These are phyloP conservation scores for Brevimyrus niger DNA, from an alignment of 2,113 vertebrate species.

Conservation along the genomic window DNA sequence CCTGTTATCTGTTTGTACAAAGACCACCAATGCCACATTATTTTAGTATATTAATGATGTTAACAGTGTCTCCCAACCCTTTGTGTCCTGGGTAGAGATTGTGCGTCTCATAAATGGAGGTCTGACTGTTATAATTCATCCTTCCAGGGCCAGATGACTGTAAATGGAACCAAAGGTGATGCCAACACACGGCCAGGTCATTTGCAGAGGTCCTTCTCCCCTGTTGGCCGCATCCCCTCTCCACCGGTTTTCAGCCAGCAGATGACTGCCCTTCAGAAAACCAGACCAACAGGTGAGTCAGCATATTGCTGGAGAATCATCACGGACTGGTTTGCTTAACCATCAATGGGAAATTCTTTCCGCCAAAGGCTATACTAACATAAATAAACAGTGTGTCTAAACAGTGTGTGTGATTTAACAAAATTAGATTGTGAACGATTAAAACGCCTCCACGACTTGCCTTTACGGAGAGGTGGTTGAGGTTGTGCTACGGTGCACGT, in stretches of 20 bases:
- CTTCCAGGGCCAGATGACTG: conserved; percentile 65
- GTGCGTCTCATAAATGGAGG: neutral
- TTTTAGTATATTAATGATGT: neutral
- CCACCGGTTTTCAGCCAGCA: conserved; percentile 63
- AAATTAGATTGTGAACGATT: neutral
- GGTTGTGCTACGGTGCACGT: neutral
- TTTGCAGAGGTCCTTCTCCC: conserved; percentile 64
- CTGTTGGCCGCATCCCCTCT: conserved; percentile 56
- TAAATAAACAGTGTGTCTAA: neutral
- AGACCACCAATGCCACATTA: neutral
- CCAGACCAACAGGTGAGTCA: conserved; percentile 64
- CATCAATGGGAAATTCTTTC: neutral
- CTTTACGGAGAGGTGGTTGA: neutral
- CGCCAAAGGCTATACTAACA: neutral
- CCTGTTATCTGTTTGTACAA: neutral
- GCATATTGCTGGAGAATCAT: neutral
- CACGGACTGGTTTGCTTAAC: neutral
- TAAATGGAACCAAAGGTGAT: conserved; percentile 66
- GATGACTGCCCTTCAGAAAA: conserved; percentile 63
- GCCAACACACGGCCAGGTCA: conserved; percentile 58
- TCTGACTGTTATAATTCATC: conserved; percentile 30
- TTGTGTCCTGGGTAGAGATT: neutral
- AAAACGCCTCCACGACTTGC: neutral
- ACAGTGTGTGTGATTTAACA: neutral
- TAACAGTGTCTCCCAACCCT: neutral